Conservation (phyloP, 2,797 vertebrate genomes). For the Aratinga solstitialis region DNA sequence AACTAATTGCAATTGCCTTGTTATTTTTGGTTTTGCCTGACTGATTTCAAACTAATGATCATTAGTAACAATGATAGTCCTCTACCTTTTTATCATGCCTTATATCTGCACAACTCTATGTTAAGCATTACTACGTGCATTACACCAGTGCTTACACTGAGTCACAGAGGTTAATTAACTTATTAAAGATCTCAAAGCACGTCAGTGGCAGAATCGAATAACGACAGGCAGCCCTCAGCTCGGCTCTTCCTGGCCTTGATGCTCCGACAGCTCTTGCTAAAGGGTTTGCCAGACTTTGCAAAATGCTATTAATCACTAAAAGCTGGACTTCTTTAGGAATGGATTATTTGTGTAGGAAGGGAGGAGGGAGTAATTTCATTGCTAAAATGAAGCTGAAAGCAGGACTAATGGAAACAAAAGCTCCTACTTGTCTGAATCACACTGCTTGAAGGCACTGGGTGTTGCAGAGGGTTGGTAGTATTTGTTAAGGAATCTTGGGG, state of each 20-base stretch:
- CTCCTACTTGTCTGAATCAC: constrained; percentile 16
- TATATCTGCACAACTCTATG: constrained; percentile 17
- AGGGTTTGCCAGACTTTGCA: neutral
- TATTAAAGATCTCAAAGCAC: constrained; percentile 22
- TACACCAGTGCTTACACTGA: constrained; percentile 44
- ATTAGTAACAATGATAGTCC: constrained; percentile 44
- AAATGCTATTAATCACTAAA: neutral
- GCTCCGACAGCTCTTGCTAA: neutral
- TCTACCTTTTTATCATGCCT: constrained; percentile 42
- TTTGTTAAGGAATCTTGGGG: neutral
- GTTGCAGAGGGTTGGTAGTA: neutral
- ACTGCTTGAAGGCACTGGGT: neutral
- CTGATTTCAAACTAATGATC: constrained; percentile 49
- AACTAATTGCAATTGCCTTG: constrained; percentile 37
- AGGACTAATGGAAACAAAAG: constrained; percentile 9
- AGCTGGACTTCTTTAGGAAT: neutral
- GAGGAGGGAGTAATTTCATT: neutral
- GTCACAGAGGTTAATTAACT: constrained; percentile 62
- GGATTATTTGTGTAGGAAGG: constrained; percentile 2
- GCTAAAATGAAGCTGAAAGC: neutral
- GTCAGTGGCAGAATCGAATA: constrained; percentile 4
- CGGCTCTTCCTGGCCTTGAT: neutral
- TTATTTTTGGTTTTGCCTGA: constrained; percentile 56
- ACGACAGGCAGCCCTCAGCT: neutral
- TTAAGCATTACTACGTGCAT: constrained; percentile 24